Conservation (phyloP, 1,140 invertebrate genomes). For the Drosophila nigrodunni region DNA sequence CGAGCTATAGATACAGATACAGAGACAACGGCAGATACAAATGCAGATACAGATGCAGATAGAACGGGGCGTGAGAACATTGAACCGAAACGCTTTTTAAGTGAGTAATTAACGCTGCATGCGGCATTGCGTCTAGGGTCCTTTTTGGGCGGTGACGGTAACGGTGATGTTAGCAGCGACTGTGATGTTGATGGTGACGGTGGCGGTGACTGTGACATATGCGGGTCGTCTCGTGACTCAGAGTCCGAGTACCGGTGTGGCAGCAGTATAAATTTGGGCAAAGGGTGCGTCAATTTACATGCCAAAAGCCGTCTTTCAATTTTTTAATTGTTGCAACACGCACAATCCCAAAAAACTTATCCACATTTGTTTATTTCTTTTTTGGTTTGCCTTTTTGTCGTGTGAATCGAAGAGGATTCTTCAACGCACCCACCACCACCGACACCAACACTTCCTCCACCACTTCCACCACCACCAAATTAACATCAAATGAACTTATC, state of each 20-base stretch:
- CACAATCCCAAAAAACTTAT: constrained; percentile 49
- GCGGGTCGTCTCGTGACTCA: constrained; percentile 66
- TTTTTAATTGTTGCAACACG: constrained; percentile 81
- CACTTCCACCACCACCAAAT: constrained; percentile 60
- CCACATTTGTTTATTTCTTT: constrained; percentile 55
- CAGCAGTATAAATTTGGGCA: constrained; percentile 27
- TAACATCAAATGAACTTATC: constrained; percentile 81
- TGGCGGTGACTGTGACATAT: constrained; percentile 71
- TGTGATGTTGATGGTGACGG: constrained; percentile 8
- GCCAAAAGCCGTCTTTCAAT: constrained; percentile 49
- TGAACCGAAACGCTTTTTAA: constrained; percentile 59
- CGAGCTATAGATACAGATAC: constrained; percentile 65
- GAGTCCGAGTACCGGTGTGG: constrained; percentile 36
- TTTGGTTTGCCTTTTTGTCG: constrained; percentile 77
- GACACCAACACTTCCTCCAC: constrained; percentile 27
- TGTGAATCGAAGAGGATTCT: constrained; percentile 64
- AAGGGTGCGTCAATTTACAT: constrained; percentile 79
- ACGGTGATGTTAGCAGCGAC: neutral
- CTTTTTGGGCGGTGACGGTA: constrained; percentile 32
- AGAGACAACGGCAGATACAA: constrained; percentile 37
- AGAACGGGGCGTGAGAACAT: constrained; percentile 72
- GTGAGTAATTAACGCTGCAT: constrained; percentile 81
- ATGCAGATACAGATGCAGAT: constrained; percentile 59
- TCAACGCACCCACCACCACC: constrained; percentile 52
- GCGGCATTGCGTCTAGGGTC: constrained; percentile 72